Evolutionary conservation across 2,888 invertebrate genomes (phyloP).

Genomic region (Dermolepida albohirtum): DNA sequence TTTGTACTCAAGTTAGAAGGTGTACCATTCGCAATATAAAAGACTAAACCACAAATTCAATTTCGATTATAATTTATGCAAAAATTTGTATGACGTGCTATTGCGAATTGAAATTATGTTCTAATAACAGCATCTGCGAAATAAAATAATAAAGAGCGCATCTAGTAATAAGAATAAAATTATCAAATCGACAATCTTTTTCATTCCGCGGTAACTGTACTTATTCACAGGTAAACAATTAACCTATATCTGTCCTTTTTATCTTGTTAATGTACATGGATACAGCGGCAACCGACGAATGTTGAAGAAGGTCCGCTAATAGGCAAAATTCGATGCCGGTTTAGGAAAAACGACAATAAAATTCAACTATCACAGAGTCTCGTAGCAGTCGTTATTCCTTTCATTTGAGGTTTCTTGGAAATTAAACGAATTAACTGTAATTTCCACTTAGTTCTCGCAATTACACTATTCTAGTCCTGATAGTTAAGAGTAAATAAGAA

Average conservation of each 20-base stretch:
- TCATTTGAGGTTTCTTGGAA: constrained; percentile 22
- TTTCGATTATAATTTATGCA: no score
- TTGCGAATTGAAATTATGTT: no score
- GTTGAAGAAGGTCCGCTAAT: constrained; percentile 29
- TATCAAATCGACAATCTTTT: no score
- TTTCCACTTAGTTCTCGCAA: constrained; percentile 18
- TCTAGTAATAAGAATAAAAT: no score
- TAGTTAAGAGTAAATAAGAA: no score
- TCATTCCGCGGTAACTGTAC: constrained; percentile 8
- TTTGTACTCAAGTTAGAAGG: no score
- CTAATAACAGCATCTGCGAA: no score
- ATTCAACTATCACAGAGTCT: constrained; percentile 27
- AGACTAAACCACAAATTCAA: no score
- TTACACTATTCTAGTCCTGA: neutral
- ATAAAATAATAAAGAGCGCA: no score
- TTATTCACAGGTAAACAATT: constrained; percentile 6
- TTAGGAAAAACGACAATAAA: constrained; percentile 36
- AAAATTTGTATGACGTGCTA: no score
- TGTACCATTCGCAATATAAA: no score
- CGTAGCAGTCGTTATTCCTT: constrained; percentile 16
- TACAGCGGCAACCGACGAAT: constrained; percentile 5
- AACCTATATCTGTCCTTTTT: constrained; percentile 16
- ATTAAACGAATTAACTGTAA: constrained; percentile 27
- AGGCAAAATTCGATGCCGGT: constrained; percentile 32
- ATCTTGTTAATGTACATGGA: constrained; percentile 16